Percentiles rank a stretch among this genome's conserved stretches.
Evolutionary conservation across 37 sponge, comb jelly and placozoan species (phyloP).

Genomic region (Cliona cf. orientalis): DNA sequence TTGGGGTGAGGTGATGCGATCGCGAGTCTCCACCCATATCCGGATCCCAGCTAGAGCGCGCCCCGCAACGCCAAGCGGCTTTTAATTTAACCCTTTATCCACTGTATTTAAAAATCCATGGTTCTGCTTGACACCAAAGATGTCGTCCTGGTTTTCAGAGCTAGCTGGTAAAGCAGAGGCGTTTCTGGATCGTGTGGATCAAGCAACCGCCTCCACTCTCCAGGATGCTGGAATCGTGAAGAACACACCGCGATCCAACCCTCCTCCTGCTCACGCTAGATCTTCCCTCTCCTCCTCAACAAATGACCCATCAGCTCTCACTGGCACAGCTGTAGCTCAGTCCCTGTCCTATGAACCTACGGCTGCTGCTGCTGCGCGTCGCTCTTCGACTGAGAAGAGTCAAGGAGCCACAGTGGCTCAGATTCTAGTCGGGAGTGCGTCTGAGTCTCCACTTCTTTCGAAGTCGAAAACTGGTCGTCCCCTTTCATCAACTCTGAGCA

Average conservation of each 20-base stretch:
- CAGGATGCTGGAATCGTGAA: slow-evolving; percentile 16
- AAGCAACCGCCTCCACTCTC: slow-evolving; percentile 70
- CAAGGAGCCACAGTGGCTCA: slow-evolving; percentile 18
- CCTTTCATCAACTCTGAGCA: not conserved
- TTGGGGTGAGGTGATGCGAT: too few species aligned
- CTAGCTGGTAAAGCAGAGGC: slow-evolving; percentile 83
- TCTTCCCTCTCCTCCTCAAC: not conserved
- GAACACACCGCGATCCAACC: not conserved
- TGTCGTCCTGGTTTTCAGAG: slow-evolving; percentile 81
- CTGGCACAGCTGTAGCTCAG: too few species aligned
- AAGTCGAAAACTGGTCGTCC: too few species aligned
- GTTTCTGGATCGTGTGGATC: slow-evolving; percentile 76
- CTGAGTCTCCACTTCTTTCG: not conserved
- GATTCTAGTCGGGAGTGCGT: slow-evolving; percentile 23
- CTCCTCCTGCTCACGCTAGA: not conserved
- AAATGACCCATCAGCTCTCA: not conserved
- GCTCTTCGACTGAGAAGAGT: not conserved
- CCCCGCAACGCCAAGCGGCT: too few species aligned
- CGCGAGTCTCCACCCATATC: too few species aligned
- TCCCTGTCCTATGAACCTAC: slow-evolving; percentile 35
- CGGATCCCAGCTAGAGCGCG: too few species aligned
- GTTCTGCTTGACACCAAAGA: too few species aligned
- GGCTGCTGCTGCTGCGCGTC: not conserved
- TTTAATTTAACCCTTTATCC: too few species aligned
- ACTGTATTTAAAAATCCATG: too few species aligned